phyloP scores from a whole-genome alignment of 30 jellyfish, hydroid and myxozoan species.

The Phacellophora camtschatica region DNA sequence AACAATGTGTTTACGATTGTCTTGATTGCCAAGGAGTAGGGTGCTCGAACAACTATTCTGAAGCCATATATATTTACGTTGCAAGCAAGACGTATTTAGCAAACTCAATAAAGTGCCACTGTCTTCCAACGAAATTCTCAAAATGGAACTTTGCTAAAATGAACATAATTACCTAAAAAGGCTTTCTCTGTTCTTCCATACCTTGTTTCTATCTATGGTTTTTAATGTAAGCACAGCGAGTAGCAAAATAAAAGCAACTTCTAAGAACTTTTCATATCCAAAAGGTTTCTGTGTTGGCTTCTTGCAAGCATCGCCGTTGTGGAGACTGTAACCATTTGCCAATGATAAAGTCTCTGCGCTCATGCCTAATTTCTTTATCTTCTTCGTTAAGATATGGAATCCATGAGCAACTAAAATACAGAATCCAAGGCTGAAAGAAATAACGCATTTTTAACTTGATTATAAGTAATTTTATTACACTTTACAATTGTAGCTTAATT shows the following conservation, averaged over 20 bases:
- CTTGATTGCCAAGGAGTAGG: no score
- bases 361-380: neutral
- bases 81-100: no score
- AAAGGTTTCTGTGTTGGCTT: neutral
- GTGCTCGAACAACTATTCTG: no score
- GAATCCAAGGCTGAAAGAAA: slow-evolving; percentile 62
- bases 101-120: no score
- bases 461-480: no score
- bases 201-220: slow-evolving; percentile 60
- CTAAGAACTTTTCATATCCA: neutral
- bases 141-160: neutral
- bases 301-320: neutral
- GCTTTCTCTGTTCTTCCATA: slow-evolving; percentile 85
- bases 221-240: slow-evolving; percentile 16
- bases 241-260: neutral
- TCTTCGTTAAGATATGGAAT: neutral
- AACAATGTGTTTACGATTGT: no score
- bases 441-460: no score
- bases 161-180: slow-evolving; percentile 58
- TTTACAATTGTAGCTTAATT: no score
- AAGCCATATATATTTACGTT: no score
- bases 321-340: neutral
- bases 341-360: neutral
- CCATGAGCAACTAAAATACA: slow-evolving; percentile 80
- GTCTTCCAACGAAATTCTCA: neutral